These are phyloP conservation scores for Sprattus sprattus DNA, from an alignment of 2,113 vertebrate species.

Conservation along the genomic window DNA sequence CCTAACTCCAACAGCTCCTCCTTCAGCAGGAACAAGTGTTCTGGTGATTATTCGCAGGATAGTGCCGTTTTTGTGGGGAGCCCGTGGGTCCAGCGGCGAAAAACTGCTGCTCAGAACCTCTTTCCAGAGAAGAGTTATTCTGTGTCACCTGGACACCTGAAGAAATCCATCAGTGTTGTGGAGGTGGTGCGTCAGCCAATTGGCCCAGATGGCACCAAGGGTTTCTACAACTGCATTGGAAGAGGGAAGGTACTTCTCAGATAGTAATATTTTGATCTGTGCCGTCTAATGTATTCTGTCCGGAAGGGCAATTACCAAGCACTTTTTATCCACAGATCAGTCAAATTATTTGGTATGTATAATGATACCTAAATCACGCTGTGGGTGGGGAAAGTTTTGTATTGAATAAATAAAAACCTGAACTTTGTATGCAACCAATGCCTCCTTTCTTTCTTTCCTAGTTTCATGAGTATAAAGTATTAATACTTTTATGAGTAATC, in stretches of 20 bases:
- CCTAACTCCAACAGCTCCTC: constrained; percentile 19
- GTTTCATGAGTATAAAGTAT: neutral
- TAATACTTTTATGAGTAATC: neutral
- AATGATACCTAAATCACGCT: neutral
- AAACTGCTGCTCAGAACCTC: constrained; percentile 39
- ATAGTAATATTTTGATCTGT: constrained; percentile 40
- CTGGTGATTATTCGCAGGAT: constrained; percentile 44
- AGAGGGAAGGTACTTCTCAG: constrained; percentile 51
- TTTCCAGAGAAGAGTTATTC: constrained; percentile 26
- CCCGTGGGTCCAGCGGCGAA: constrained; percentile 54
- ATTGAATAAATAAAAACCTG: constrained; percentile 42
- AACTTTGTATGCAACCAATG: neutral
- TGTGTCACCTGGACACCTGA: neutral
- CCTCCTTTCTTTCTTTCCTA: neutral
- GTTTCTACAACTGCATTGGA: constrained; percentile 56
- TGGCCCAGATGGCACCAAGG: constrained; percentile 45
- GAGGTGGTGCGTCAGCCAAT: constrained; percentile 50
- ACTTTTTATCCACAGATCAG: constrained; percentile 5
- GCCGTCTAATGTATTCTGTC: neutral
- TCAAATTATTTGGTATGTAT: neutral
- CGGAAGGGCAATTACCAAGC: neutral
- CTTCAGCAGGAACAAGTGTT: constrained; percentile 29
- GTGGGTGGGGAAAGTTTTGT: constrained; percentile 27
- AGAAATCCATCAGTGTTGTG: neutral
- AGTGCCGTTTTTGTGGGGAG: constrained; percentile 35